These are phyloP conservation scores for Mus minutoides DNA, from an alignment of 2,797 vertebrate genomes.

Conservation along the genomic window DNA sequence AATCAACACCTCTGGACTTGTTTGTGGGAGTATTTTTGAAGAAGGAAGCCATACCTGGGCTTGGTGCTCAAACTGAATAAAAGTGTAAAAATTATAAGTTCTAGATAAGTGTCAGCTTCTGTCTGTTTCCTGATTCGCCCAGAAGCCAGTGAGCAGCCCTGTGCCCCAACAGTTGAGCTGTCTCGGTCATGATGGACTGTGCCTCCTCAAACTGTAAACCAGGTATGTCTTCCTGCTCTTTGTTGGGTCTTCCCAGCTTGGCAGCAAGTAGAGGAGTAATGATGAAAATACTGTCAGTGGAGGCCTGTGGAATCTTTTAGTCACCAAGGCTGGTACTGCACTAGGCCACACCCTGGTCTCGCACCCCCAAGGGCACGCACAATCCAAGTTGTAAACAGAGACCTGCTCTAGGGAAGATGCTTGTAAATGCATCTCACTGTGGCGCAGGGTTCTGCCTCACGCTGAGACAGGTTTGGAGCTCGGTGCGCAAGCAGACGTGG, in stretches of 20 bases:
- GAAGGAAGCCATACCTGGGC: not conserved
- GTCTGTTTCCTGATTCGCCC: not conserved
- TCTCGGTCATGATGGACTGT: not conserved
- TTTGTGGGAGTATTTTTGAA: not conserved
- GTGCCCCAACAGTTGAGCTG: not conserved
- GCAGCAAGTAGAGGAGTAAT: too few species aligned
- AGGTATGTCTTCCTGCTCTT: not conserved
- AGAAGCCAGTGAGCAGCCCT: not conserved
- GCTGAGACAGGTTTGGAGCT: not conserved
- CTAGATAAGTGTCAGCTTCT: not conserved
- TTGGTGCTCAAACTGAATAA: not conserved
- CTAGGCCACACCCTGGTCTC: not conserved
- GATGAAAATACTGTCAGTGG: not conserved
- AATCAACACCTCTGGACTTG: not conserved
- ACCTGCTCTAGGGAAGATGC: not conserved
- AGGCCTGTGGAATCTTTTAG: not conserved
- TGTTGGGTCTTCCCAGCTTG: not conserved
- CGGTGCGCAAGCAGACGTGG: not conserved
- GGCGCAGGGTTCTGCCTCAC: not conserved
- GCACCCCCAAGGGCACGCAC: not conserved
- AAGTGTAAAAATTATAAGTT: not conserved
- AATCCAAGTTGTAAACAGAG: not conserved
- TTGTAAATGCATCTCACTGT: too few species aligned
- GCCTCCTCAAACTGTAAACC: not conserved
- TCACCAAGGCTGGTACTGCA: not conserved